Evolutionary conservation across 2,113 vertebrate species (phyloP), one percentile per base, ranked within the genome.

Genomic region (Toxotes jaculatrix): DNA sequence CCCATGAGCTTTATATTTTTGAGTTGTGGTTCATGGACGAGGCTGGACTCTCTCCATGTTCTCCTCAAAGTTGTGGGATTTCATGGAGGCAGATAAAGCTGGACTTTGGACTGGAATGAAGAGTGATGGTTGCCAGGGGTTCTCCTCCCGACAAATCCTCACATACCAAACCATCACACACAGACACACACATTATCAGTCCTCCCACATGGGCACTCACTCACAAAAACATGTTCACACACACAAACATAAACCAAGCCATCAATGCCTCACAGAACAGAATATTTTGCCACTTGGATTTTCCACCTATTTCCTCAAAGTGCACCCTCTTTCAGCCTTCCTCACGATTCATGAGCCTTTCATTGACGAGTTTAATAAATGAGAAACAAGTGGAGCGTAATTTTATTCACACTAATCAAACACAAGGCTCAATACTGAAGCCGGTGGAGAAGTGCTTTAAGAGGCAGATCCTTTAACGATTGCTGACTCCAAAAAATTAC

Each of bases 91-190:
- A 80, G 68, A 90, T 81, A 70, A 70, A 55, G 63, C 55, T 27
- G 13, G 19, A 27, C 27, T 27, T 27, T n/a, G 32, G 62, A 60
- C n/a, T n/a, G 56, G 72, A 74, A 67, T 0, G 5, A 21, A 75
- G 66, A 86, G 27, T 77, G 77, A 87, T 80, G 70, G 42, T 0
- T 56, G 55, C 57, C 74, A 71, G 75, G 42, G 64, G 45, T 55
- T 70, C 61, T 83, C 79, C 79, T 82, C 85, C 80, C 61, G 57
- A 19, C 45, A 56, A 70, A 27, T 32, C 13, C 53, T 62, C 49
- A 64, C 80, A 86, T 84, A 84, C 63, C 67, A 85, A 40, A 47
- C 59, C 47, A 56, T 62, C 32, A 81, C 43, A 77, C 69, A 68
- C 34, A 76, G 67, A 63, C 62, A 62, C 67, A 74, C 69, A 69